Evolutionary conservation across 92 coral and sea anemone species (phyloP), one percentile per base, ranked within the genome.

Genomic region (Meandrina meandrites): DNA sequence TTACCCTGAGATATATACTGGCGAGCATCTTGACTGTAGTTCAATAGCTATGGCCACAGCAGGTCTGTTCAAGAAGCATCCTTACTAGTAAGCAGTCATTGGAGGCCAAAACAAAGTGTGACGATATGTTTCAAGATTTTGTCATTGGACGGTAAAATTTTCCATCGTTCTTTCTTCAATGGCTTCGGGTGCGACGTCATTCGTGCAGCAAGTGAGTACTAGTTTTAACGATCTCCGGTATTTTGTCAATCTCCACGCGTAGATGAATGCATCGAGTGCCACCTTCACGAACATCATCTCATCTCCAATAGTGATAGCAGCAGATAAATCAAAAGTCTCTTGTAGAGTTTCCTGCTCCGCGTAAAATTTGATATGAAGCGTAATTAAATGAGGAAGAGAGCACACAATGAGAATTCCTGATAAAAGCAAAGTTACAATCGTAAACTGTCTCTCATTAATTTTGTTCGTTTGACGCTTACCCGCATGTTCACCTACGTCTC

Each of bases 231-330:
- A 88, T 47, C 83, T 84, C 17, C 93, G 90, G 86, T 93, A 94
- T 60, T 80, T 89, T 27, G 93, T 76, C 24, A 94, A 64, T 30
- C 98, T 92, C 98, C 98, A 94, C 10, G 96, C 96, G 84, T 94
- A 94, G 80, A 94, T 92, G 66, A 94, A 94, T 8, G 91, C 96
- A 42, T 94, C 96, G 14, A 91, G 79, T 19, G 94, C 90, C 7
- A 94, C 96, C 71, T 94, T 94, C 1, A 94, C 31, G 74, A 89
- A 93, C 86, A 94, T 53, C 88, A 93, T 60, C 71, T 90, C 78
- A 62, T 94, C 98, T 16, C 86, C 91, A 32, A 94, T 79, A 14
- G 89, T 84, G 56, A 93, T 82, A 1, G 85, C 91, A 34, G 92
- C 88, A 14, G 54, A 50, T 2, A 91, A 6, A 40, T 87, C 69